A percentile compares a stretch with the other conserved stretches of the same genome.
Evolutionary conservation across 37 sponge, comb jelly and placozoan genomes (phyloP).

Genomic region (Aplysina aerophoba): DNA sequence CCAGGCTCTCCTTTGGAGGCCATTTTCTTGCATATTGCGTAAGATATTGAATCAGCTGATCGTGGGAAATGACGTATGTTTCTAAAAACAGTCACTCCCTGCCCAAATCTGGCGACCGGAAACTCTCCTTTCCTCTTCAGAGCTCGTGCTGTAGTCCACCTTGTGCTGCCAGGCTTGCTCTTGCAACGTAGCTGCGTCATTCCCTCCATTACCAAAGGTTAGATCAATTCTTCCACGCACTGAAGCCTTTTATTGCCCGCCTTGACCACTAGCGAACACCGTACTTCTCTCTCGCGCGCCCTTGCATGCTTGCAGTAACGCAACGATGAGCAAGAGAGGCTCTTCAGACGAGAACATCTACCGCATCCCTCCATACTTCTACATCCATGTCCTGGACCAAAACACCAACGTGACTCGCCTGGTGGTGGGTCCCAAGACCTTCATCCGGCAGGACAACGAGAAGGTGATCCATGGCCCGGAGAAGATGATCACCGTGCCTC

Average conservation of each 20-base stretch:
- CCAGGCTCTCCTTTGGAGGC: slow-evolving; percentile 11
- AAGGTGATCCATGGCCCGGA: slow-evolving; percentile 96
- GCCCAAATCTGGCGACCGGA: not conserved
- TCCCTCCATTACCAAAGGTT: no score
- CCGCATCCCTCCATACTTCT: slow-evolving; percentile 99
- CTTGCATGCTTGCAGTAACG: no score
- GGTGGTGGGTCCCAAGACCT: slow-evolving; percentile 92
- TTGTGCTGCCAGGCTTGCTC: slow-evolving; percentile 17
- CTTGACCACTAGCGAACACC: no score
- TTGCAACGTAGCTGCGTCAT: not conserved
- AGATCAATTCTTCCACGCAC: no score
- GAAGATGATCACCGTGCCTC: slow-evolving; percentile 99
- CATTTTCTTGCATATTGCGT: not conserved
- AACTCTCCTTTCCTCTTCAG: not conserved
- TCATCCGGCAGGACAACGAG: slow-evolving; percentile 99
- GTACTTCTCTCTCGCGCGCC: no score
- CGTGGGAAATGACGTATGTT: not conserved
- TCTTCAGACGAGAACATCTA: slow-evolving; percentile 82
- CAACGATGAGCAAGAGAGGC: slow-evolving; percentile 28
- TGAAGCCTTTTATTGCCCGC: no score
- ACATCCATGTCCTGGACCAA: slow-evolving; percentile 98
- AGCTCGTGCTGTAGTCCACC: not conserved
- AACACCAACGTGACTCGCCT: slow-evolving; percentile 95
- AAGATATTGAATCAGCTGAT: not conserved
- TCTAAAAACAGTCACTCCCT: not conserved